Base-by-base conservation (phyloP, 2,797 vertebrate genomes). In the Cuculus canorus region DNA sequence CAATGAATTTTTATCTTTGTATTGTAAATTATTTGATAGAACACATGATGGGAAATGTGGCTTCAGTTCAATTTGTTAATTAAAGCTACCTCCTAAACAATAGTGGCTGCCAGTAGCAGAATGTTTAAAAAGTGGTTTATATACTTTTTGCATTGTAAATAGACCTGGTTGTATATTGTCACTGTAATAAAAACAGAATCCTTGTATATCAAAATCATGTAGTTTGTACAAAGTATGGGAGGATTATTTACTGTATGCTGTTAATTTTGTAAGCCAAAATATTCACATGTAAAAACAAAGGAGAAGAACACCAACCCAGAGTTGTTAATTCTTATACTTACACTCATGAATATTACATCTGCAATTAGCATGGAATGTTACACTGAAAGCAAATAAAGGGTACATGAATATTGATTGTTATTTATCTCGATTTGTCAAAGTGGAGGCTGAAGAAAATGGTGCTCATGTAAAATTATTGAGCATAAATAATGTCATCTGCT, bases 81-180 rank as follows among this genome's bases (percentile, higher is more conserved):
- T 98, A 98, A 99, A 99, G 99, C 99, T 99, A 99, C 99, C 99
- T 99, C 99, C 98, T 98, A 97, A 98, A 98, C 97, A 98, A 97
- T 98, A 98, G 98, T 98, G 98, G 98, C 98, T 99, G 98, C 98
- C 98, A 98, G 98, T 98, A 98, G 98, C 98, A 98, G 98, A 98
- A 98, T 98, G 98, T 98, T 97, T 97, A 98, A 98, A 97, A 98
- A 98, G 96, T 98, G 97, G 97, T 98, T 97, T 98, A 96, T 98
- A 97, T 97, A 97, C 96, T 97, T 97, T 98, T 98, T 97, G 96
- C 96, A 97, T 96, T 98, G 98, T 99, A 98, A 98, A 99, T 98
- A 98, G 86, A 97, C 54, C 53, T 98, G 98, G 98, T 98, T 99
- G 98, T 99, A 98, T 97, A 98, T 98, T 98, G 97, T 98, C 97